Evolutionary conservation across 2,797 vertebrate genomes (phyloP).

Genomic region (Notolabrus celidotus): DNA sequence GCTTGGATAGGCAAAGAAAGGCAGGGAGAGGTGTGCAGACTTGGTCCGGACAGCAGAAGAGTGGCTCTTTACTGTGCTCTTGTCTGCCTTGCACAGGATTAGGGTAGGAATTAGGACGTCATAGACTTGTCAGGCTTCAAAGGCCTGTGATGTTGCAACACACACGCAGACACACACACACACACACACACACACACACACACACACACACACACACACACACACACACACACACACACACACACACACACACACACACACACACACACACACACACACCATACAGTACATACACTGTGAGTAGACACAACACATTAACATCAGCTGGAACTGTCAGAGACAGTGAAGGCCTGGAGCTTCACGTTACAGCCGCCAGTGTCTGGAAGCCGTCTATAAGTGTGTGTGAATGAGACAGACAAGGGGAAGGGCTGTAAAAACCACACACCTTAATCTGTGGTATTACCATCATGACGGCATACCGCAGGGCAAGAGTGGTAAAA

Average conservation of each 20-base stretch:
- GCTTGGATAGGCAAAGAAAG: conserved; percentile 15
- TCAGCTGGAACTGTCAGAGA: conserved; percentile 68
- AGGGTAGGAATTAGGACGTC: conserved; percentile 78
- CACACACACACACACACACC: conserved; percentile 62
- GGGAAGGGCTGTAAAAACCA: conserved; percentile 77
- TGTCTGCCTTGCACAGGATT: conserved; percentile 75
- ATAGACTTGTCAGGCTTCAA: conserved; percentile 72
- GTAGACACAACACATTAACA: conserved; percentile 82
- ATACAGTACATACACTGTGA: conserved; percentile 52
- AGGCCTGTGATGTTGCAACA: conserved; percentile 56
- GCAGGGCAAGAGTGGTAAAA: conserved; percentile 80
- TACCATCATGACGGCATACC: conserved; percentile 76
- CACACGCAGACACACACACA: conserved; percentile 66
- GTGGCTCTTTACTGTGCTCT: conserved; percentile 62
- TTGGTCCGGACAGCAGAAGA: conserved; percentile 73
- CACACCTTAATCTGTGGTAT: conserved; percentile 85
- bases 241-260: conserved; percentile 64
- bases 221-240: conserved; percentile 60
- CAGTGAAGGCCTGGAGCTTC: conserved; percentile 64
- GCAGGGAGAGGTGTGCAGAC: conserved; percentile 60
- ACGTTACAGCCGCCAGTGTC: conserved; percentile 66
- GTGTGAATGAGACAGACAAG: conserved; percentile 60
- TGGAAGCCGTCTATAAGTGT: conserved; percentile 64
- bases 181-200: conserved; percentile 61
- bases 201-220: conserved; percentile 60